Percentiles rank a stretch among this genome's conserved stretches.
Evolutionary conservation across 1,140 invertebrate genomes (phyloP).

Genomic region (Cheumatopsyche charites): DNA sequence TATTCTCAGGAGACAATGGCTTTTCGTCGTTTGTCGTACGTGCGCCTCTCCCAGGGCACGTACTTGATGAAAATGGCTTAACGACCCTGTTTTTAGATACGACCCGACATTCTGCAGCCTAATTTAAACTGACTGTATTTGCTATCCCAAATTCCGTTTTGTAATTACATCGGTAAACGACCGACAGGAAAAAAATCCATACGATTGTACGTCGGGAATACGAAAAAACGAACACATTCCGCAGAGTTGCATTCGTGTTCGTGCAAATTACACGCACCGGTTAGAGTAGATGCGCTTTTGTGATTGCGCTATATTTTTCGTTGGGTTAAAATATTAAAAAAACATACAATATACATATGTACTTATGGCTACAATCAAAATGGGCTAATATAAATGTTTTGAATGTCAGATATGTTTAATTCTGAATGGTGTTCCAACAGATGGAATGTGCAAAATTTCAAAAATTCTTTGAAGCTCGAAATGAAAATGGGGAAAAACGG

Average conservation of each 20-base stretch:
- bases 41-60: constrained; percentile 30
- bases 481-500: too few species aligned
- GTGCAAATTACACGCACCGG: background rate
- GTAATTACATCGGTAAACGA: constrained; percentile 45
- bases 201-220: too few species aligned
- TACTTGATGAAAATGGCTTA: constrained; percentile 46
- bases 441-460: too few species aligned
- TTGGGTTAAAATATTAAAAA: too few species aligned
- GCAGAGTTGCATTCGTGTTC: constrained; percentile 11
- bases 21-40: constrained; percentile 25
- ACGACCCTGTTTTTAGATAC: constrained; percentile 44
- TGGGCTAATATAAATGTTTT: too few species aligned
- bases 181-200: constrained; percentile 1
- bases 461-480: too few species aligned
- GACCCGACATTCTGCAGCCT: constrained; percentile 45
- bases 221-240: background rate
- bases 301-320: too few species aligned
- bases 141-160: constrained; percentile 44
- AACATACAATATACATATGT: too few species aligned
- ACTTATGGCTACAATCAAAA: too few species aligned
- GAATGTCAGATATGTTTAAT: too few species aligned
- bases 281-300: too few species aligned
- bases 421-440: too few species aligned
- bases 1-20: constrained; percentile 12
- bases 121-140: constrained; percentile 37